Evolutionary conservation across 2,113 vertebrate species (phyloP).

Genomic region (Thalassoma bifasciatum): DNA sequence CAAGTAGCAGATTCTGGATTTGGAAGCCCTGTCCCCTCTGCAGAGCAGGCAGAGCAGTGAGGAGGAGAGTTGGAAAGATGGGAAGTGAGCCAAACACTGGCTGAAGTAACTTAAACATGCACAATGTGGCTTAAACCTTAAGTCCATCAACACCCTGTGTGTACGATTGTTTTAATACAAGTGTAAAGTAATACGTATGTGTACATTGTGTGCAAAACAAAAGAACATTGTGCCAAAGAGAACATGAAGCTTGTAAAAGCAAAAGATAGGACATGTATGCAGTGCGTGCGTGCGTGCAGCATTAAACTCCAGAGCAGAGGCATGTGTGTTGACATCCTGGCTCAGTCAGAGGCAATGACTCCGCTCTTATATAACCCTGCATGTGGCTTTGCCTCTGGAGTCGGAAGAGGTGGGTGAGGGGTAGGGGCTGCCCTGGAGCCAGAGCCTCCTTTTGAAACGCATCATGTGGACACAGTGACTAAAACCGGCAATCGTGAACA

Average conservation of each 20-base stretch:
- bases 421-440: slow-evolving; percentile 30
- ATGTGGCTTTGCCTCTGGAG: slow-evolving; percentile 64
- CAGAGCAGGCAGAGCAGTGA: slow-evolving; percentile 19
- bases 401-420: neutral
- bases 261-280: slow-evolving; percentile 17
- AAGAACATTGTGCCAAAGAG: neutral
- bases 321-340: slow-evolving; percentile 52
- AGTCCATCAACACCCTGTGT: slow-evolving; percentile 27
- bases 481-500: slow-evolving; percentile 47
- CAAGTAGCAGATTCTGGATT: slow-evolving; percentile 54
- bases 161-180: slow-evolving; percentile 6
- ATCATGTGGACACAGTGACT: slow-evolving; percentile 61
- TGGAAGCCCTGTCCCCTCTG: slow-evolving; percentile 39
- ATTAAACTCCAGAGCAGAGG: slow-evolving; percentile 46
- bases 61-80: slow-evolving; percentile 49
- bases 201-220: neutral
- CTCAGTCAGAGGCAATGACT: slow-evolving; percentile 61
- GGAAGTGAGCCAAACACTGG: slow-evolving; percentile 58
- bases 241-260: slow-evolving; percentile 22
- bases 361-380: slow-evolving; percentile 65
- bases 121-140: slow-evolving; percentile 24
- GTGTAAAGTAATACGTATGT: slow-evolving; percentile 14
- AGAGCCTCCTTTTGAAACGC: slow-evolving; percentile 37
- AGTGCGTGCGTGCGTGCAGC: slow-evolving; percentile 27
- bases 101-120: slow-evolving; percentile 56